Percentiles rank a stretch among this genome's conserved stretches.
Conservation (phyloP, 2,113 vertebrate species). For the Chloropsis hardwickii region DNA sequence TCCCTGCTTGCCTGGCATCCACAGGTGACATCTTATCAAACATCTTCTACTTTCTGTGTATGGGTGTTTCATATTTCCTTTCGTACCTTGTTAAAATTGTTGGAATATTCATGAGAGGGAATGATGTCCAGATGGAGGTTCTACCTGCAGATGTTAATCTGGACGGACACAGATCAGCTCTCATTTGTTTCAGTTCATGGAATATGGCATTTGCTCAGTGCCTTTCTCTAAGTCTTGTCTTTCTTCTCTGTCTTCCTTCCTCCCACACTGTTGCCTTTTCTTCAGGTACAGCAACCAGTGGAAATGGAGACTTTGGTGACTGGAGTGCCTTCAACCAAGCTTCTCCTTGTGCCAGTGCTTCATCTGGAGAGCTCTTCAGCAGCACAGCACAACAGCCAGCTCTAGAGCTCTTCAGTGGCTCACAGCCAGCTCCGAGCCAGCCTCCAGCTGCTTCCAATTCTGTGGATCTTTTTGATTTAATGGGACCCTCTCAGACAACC, state of each 20-base stretch:
- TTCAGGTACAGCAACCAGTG: conserved; percentile 74
- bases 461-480: conserved; percentile 88
- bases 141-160: conserved; percentile 88
- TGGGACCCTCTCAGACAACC: conserved; percentile 83
- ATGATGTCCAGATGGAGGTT: conserved; percentile 83
- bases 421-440: conserved; percentile 58
- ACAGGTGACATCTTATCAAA: conserved; percentile 33
- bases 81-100: conserved; percentile 70
- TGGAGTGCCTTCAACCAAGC: conserved; percentile 93
- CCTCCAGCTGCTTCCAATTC: conserved; percentile 70
- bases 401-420: conserved; percentile 48
- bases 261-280: neutral
- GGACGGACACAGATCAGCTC: conserved; percentile 84
- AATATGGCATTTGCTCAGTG: conserved; percentile 48
- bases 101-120: conserved; percentile 86
- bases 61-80: conserved; percentile 50
- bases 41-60: conserved; percentile 2
- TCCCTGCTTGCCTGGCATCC: conserved; percentile 5
- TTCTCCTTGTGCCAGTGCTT: conserved; percentile 70
- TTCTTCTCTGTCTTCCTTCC: neutral
- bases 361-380: conserved; percentile 69
- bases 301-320: conserved; percentile 91
- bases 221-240: conserved; percentile 30
- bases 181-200: conserved; percentile 80
- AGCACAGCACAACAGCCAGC: conserved; percentile 68